phyloP scores from a whole-genome alignment of 2,797 vertebrate genomes.

The Pseudopleuronectes americanus region DNA sequence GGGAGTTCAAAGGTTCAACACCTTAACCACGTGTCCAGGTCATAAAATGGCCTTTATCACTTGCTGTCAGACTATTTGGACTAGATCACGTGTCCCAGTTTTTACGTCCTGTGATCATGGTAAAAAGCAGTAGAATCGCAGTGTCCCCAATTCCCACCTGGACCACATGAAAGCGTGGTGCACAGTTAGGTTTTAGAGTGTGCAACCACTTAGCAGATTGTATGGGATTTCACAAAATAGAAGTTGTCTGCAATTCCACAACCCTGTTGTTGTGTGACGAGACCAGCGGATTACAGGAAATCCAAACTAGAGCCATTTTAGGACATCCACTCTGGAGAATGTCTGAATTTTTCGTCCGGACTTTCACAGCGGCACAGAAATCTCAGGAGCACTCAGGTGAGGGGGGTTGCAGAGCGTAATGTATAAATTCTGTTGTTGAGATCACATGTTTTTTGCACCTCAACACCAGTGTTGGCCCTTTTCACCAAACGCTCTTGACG shows the following conservation, averaged over 20 bases:
- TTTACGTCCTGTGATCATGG: constrained; percentile 48
- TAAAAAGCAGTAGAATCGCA: too few relatives aligned
- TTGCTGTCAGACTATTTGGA: constrained; percentile 27
- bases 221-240: constrained; percentile 4
- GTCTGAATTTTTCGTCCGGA: too few relatives aligned
- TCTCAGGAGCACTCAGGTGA: too few relatives aligned
- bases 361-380: too few relatives aligned
- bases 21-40: constrained; percentile 18
- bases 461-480: too few relatives aligned
- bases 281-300: not conserved
- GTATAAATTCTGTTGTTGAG: too few relatives aligned
- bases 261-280: not conserved
- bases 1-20: not conserved
- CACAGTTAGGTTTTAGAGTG: constrained; percentile 4
- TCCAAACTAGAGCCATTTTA: not conserved
- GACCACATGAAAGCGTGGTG: constrained; percentile 5
- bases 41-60: not conserved
- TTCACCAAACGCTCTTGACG: too few relatives aligned
- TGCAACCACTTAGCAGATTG: constrained; percentile 2
- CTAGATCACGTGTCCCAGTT: constrained; percentile 45
- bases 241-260: not conserved
- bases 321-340: too few relatives aligned
- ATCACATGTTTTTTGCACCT: too few relatives aligned
- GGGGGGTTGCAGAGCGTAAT: too few relatives aligned
- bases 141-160: constrained; percentile 6